Percentiles rank a stretch among this genome's conserved stretches.
These are phyloP conservation scores for Ectropis grisescens DNA, from an alignment of 1,140 invertebrate genomes.

Conservation along the genomic window DNA sequence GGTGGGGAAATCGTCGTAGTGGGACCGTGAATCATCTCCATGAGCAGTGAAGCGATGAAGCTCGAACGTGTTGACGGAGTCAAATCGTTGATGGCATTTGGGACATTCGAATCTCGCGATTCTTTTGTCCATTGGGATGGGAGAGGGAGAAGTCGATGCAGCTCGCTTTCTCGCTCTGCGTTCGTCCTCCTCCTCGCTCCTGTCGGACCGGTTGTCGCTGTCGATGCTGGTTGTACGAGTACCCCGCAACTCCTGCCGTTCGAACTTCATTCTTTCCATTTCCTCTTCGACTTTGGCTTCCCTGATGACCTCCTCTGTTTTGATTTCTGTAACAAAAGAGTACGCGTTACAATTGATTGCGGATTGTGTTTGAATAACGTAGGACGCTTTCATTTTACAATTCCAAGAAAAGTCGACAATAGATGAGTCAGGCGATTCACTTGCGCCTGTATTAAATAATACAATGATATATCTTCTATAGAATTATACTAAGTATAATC, in stretches of 20 bases:
- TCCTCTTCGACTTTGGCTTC: conserved; percentile 56
- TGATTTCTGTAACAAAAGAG: conserved; percentile 64
- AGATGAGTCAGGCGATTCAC: conserved; percentile 52
- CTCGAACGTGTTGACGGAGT: conserved; percentile 78
- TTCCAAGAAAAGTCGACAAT: conserved; percentile 63
- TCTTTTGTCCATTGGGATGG: conserved; percentile 79
- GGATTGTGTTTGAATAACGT: conserved; percentile 53
- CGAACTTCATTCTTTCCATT: conserved; percentile 39
- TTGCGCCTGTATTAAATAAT: conserved; percentile 46
- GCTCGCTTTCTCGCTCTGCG: conserved; percentile 56
- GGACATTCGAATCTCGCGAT: conserved; percentile 80
- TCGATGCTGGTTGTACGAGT: conserved; percentile 52
- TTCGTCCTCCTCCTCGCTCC: conserved; percentile 64
- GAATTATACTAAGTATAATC: conserved; percentile 27
- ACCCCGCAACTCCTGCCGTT: conserved; percentile 29
- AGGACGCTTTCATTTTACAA: conserved; percentile 52
- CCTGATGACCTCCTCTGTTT: conserved; percentile 54
- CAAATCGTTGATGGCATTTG: conserved; percentile 78
- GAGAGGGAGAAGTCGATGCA: conserved; percentile 55
- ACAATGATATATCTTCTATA: conserved; percentile 44
- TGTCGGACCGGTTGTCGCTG: conserved; percentile 53
- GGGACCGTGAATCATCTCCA: conserved; percentile 66
- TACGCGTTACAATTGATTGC: conserved; percentile 45
- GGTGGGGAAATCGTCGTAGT: conserved; percentile 83
- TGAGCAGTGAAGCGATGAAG: conserved; percentile 75